Conservation (phyloP, 2,113 vertebrate species). For the Thalassarche chlororhynchos region DNA sequence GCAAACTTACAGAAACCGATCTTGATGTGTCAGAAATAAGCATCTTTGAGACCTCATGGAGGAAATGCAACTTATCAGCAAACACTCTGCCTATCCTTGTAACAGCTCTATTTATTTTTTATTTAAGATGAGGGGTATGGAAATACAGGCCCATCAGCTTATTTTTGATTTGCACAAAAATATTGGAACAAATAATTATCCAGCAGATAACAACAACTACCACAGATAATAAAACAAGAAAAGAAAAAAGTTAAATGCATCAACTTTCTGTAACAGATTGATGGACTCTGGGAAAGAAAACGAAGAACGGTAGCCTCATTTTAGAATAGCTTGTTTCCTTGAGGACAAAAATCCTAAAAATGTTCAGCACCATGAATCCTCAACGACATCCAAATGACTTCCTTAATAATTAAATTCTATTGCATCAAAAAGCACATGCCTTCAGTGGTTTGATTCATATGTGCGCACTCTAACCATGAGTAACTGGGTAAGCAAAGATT, state of each 20-base stretch:
- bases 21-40: neutral
- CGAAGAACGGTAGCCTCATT: neutral
- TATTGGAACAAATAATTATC: neutral
- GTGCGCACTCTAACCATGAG: neutral
- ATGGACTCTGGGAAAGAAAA: neutral
- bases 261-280: neutral
- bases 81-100: neutral
- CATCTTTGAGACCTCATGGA: neutral
- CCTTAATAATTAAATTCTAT: conserved; percentile 33
- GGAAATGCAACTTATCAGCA: neutral
- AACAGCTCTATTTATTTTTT: neutral
- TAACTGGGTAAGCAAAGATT: neutral
- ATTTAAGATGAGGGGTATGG: neutral
- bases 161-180: neutral
- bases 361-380: neutral
- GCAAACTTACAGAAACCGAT: rapidly evolving
- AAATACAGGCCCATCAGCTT: neutral
- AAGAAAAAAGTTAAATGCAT: neutral
- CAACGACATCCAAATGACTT: neutral
- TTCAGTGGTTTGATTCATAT: neutral
- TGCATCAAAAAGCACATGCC: neutral
- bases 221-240: neutral
- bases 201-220: neutral
- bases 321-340: neutral
- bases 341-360: neutral